Evolutionary conservation across 2,113 vertebrate genomes (phyloP).

Genomic region (Terrapene triunguis): DNA sequence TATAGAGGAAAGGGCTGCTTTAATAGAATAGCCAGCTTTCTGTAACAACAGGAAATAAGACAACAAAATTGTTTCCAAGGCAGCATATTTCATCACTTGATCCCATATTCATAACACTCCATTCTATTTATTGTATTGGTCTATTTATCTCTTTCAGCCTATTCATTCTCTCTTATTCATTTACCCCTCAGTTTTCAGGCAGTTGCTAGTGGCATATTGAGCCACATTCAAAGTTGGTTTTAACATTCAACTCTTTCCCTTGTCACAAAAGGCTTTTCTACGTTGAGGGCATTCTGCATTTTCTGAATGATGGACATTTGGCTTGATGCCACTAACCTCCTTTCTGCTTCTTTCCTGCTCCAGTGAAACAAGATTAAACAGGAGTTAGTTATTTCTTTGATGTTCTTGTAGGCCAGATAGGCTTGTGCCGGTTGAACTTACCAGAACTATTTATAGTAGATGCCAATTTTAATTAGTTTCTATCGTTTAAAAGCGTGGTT

Average conservation of each 20-base stretch:
- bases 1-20: neutral
- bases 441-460: neutral
- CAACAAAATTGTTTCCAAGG: neutral
- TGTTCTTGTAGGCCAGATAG: constrained; percentile 47
- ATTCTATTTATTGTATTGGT: neutral
- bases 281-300: constrained; percentile 34
- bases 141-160: constrained; percentile 4
- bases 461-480: constrained; percentile 59
- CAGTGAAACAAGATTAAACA: constrained; percentile 68
- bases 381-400: constrained; percentile 64
- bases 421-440: constrained; percentile 37
- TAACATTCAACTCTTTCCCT: constrained; percentile 28
- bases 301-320: constrained; percentile 50
- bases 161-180: neutral
- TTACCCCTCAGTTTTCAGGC: neutral
- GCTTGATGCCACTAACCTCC: neutral
- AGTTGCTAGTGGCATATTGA: constrained; percentile 20
- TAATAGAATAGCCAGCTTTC: neutral
- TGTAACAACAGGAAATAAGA: constrained; percentile 38
- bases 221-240: neutral
- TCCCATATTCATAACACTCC: neutral
- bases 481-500: constrained; percentile 30
- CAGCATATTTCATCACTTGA: constrained; percentile 30
- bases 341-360: constrained; percentile 60
- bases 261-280: constrained; percentile 30